A percentile compares a stretch with the other conserved stretches of the same genome.
Conservation (phyloP, 1,140 invertebrate species). For the honey bee (Apis mellifera) region DNA sequence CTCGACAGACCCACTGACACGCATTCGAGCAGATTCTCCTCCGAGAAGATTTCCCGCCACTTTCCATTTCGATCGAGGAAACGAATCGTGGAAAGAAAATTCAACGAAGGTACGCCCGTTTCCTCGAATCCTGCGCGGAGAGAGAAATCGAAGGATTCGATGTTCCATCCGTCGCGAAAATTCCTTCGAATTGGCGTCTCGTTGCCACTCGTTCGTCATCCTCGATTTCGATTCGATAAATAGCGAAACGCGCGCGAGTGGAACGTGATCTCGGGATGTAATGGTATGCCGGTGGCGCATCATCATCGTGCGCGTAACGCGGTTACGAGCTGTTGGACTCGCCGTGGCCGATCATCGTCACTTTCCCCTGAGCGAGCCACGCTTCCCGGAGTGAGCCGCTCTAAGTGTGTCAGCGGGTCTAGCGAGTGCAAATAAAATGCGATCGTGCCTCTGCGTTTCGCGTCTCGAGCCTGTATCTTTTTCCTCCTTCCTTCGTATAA, state of each 20-base stretch:
- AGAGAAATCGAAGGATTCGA: neutral
- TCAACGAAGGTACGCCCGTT: neutral
- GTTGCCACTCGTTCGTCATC: neutral
- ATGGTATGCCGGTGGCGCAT: slow-evolving; percentile 23
- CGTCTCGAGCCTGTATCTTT: slow-evolving; percentile 19
- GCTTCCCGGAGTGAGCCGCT: slow-evolving; percentile 42
- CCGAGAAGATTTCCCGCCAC: neutral
- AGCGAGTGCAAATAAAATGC: slow-evolving; percentile 62
- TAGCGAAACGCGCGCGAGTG: neutral
- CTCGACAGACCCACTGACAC: slow-evolving; percentile 74
- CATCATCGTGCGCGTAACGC: slow-evolving; percentile 64
- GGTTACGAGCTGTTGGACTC: slow-evolving; percentile 58
- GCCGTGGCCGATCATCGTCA: slow-evolving; percentile 55
- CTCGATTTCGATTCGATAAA: slow-evolving; percentile 9
- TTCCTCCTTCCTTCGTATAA: slow-evolving; percentile 24
- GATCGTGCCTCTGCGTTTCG: slow-evolving; percentile 49
- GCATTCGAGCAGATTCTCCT: slow-evolving; percentile 58
- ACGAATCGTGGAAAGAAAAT: no score
- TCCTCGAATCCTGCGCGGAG: no score
- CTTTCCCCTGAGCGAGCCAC: slow-evolving; percentile 55
- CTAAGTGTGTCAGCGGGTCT: slow-evolving; percentile 72
- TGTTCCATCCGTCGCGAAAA: no score
- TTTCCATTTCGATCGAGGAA: slow-evolving; percentile 38
- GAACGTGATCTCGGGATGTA: slow-evolving; percentile 32
- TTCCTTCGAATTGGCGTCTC: neutral